These are phyloP conservation scores for Tromatobia lineatoria DNA, from an alignment of 2,888 invertebrate species.

Conservation along the genomic window DNA sequence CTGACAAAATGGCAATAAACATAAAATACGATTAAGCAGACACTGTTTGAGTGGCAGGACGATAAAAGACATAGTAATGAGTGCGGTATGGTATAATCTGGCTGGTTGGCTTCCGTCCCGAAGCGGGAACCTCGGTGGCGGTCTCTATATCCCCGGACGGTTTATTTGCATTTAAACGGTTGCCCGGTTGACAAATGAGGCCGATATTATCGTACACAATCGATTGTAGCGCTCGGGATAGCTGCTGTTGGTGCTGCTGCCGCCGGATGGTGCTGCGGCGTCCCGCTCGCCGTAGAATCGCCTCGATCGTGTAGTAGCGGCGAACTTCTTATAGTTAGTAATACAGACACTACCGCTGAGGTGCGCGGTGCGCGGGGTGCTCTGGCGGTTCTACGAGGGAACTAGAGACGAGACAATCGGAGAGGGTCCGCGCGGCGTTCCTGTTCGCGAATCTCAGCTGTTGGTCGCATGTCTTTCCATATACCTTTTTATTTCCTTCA, in stretches of 20 bases:
- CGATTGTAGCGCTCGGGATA: slow-evolving; percentile 72
- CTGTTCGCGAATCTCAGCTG: slow-evolving; percentile 17
- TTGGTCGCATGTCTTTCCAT: not conserved
- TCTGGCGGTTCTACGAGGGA: slow-evolving; percentile 2
- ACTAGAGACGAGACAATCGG: slow-evolving; percentile 44
- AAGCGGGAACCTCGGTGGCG: slow-evolving; percentile 52
- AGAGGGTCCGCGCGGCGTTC: not conserved
- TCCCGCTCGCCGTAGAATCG: not conserved
- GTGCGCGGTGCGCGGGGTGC: not conserved
- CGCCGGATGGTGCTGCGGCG: not conserved
- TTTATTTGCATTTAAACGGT: slow-evolving; percentile 82
- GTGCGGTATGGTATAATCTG: not conserved
- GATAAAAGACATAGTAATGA: slow-evolving; percentile 2
- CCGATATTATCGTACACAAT: slow-evolving; percentile 83
- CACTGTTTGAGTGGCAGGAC: slow-evolving; percentile 4
- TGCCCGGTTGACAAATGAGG: slow-evolving; percentile 82
- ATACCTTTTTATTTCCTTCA: slow-evolving; percentile 1
- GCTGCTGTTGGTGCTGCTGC: not conserved
- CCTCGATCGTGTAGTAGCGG: slow-evolving; percentile 10
- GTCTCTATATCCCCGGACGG: slow-evolving; percentile 51
- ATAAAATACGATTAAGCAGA: not conserved
- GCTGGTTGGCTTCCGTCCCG: slow-evolving; percentile 55
- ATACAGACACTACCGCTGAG: slow-evolving; percentile 16
- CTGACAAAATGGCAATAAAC: not conserved
- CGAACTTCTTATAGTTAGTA: slow-evolving; percentile 30